phyloP scores from a whole-genome alignment of 2,113 vertebrate species.

The Sceloporus tristichus region DNA sequence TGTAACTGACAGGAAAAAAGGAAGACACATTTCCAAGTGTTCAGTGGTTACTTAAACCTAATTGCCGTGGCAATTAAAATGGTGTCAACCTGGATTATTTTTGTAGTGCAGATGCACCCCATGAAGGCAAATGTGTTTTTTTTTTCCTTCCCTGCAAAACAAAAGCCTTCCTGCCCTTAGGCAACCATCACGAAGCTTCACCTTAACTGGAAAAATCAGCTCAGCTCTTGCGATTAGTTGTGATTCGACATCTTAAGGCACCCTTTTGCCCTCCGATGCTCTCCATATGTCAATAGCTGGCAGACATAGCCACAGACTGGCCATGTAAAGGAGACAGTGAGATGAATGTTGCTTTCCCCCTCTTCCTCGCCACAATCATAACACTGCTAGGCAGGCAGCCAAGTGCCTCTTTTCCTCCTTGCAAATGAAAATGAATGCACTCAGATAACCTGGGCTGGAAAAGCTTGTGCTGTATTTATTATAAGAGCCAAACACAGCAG shows the following conservation, averaged over 20 bases:
- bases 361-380: not conserved
- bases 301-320: not conserved
- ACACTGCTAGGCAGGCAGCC: not conserved
- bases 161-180: not conserved
- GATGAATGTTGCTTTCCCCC: not conserved
- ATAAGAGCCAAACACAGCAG: not conserved
- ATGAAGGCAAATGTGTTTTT: not conserved
- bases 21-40: no score
- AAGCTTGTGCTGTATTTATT: slow-evolving; percentile 19
- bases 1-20: no score
- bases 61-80: no score
- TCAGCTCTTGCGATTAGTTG: not conserved
- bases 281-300: not conserved
- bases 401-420: not conserved
- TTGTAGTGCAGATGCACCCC: no score
- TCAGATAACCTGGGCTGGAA: slow-evolving; percentile 14
- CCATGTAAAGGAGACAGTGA: slow-evolving; percentile 18
- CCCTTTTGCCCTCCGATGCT: slow-evolving; percentile 5
- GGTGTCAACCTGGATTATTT: no score
- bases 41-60: no score
- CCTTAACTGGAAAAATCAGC: not conserved
- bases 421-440: slow-evolving; percentile 15
- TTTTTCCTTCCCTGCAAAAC: no score
- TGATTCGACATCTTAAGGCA: not conserved
- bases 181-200: not conserved